phyloP scores from a whole-genome alignment of 1,140 invertebrate genomes.

The Hydropsyche tenuis region DNA sequence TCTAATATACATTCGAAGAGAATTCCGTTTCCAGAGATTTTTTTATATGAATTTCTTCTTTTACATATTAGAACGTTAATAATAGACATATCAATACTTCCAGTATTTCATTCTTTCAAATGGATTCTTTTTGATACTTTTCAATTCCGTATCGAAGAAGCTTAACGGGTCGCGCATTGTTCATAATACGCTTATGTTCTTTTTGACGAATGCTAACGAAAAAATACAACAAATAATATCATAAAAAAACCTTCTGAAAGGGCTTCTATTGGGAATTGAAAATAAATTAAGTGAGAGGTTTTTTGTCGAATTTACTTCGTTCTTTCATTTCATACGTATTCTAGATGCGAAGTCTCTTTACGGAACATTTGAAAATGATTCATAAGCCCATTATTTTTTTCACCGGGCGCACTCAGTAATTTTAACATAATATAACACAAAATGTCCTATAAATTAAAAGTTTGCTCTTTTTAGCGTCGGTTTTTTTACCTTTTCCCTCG shows the following conservation, averaged over 20 bases:
- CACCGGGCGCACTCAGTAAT: conserved; percentile 11
- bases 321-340: background rate
- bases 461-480: background rate
- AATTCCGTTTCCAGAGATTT: no score
- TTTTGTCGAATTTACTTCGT: no score
- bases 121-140: background rate
- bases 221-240: no score
- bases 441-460: conserved; percentile 11
- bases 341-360: background rate
- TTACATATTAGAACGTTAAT: no score
- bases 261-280: no score
- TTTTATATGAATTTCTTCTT: no score
- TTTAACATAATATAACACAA: conserved; percentile 21
- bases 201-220: background rate
- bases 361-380: conserved; percentile 13
- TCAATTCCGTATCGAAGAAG: background rate
- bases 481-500: background rate
- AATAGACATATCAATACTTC: no score
- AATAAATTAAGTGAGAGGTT: no score
- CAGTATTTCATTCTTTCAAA: background rate
- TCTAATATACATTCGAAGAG: no score
- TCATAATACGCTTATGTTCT: background rate
- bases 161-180: background rate
- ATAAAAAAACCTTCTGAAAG: no score
- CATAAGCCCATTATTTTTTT: conserved; percentile 23